Base-by-base conservation (phyloP, 2,113 vertebrate genomes). In the Cettia cetti region DNA sequence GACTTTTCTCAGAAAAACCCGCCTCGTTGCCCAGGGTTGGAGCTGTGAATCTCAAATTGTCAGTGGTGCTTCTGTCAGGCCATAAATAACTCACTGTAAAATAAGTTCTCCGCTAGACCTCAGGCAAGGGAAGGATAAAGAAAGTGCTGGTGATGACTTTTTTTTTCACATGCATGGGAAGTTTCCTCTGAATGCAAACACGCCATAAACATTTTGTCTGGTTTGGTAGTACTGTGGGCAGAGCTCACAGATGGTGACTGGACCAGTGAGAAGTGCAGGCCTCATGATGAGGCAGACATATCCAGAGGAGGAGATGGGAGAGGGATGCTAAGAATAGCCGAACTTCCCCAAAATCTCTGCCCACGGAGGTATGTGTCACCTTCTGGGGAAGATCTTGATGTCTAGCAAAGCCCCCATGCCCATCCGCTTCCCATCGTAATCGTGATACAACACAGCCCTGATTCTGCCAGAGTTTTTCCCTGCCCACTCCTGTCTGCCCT, bases 341-440 rank as follows among this genome's bases (percentile, higher is more conserved):
- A 57, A 82, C 85, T 96, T 96, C 88, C 85, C 90, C 79, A 92
- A 80, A 95, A 90, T 88, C 78, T 82, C 92, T 92, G 57, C 95
- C 90, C 95, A 92, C 92, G 4, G 79, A 12, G 3, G 11, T 33
- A 33, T 95, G 94, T 85, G 92, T 94, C 96, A 93, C 63, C 75
- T 87, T 71, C 44, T 15, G 44, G 88, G 78, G 82, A 82, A 90
- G 47, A 94, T 74, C 60, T 44, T 35, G 60, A 26, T 1, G 11
- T 92, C 95, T 95, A 23, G 72, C 89, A 66, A 44, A 92, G 88
- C 72, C 85, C 70, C 42, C 1, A 0, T 91, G 85, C 65, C 76
- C 57, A 57, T 90, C 40, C 4, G 0, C 71, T 94, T 94, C 82
- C 90, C 79, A 28, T 65, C 28, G 5, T 35, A 80, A 54, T 84